phyloP scores from a whole-genome alignment of 2,888 invertebrate species.

The Troides oblongomaculatus region DNA sequence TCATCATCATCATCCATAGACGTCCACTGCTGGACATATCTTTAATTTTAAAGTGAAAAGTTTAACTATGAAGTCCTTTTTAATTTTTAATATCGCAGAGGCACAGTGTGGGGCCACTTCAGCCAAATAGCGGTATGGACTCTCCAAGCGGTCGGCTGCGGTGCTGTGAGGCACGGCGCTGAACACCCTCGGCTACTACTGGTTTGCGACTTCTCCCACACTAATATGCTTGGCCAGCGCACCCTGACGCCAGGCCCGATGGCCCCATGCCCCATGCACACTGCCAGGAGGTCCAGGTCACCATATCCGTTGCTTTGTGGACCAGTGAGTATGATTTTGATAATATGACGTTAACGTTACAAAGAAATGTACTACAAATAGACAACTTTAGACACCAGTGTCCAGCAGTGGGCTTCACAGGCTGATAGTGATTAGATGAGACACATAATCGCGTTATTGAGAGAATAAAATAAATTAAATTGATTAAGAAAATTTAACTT shows the following conservation, averaged over 20 bases:
- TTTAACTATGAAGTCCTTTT: too few relatives aligned
- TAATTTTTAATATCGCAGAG: slow-evolving; percentile 40
- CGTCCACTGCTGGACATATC: too few relatives aligned
- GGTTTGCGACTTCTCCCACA: slow-evolving; percentile 74
- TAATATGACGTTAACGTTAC: too few relatives aligned
- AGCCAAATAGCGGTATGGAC: slow-evolving; percentile 70
- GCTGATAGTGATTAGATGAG: too few relatives aligned
- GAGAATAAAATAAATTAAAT: too few relatives aligned
- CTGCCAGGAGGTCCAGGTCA: slow-evolving; percentile 43
- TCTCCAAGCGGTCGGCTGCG: slow-evolving; percentile 66
- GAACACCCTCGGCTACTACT: slow-evolving; percentile 52
- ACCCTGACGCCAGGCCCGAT: slow-evolving; percentile 54
- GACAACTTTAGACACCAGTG: too few relatives aligned
- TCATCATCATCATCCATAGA: too few relatives aligned
- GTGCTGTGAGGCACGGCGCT: slow-evolving; percentile 59
- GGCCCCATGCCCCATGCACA: slow-evolving; percentile 55
- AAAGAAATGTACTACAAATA: too few relatives aligned
- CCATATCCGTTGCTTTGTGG: slow-evolving; percentile 59
- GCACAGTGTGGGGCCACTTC: slow-evolving; percentile 70
- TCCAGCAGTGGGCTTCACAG: too few relatives aligned
- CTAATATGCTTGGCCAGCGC: slow-evolving; percentile 70
- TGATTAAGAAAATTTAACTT: background rate
- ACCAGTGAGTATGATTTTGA: slow-evolving; percentile 44
- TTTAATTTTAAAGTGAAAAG: too few relatives aligned
- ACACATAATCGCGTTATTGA: too few relatives aligned